These are phyloP conservation scores for Aviceda subcristata DNA, from an alignment of 2,113 vertebrate genomes.

Conservation along the genomic window DNA sequence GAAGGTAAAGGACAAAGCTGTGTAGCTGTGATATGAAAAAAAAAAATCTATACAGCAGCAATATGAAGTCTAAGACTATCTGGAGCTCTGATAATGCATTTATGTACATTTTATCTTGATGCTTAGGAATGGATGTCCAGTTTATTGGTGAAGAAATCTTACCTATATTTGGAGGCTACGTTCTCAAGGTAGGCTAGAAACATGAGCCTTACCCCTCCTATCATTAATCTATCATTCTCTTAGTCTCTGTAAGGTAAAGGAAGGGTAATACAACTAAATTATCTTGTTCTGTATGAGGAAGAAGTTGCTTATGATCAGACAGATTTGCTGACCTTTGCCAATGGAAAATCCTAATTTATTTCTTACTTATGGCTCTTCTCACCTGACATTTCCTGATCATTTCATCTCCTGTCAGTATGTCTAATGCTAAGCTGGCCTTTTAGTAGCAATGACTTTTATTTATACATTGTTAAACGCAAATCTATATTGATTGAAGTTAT, in stretches of 20 bases:
- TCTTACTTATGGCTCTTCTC: not conserved
- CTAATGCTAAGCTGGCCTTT: not conserved
- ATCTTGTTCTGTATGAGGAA: not conserved
- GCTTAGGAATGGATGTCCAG: not conserved
- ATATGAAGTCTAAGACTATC: not conserved
- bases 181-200: not conserved
- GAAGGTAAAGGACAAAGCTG: not conserved
- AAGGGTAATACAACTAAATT: not conserved
- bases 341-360: not conserved
- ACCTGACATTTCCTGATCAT: not conserved
- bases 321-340: not conserved
- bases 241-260: not conserved
- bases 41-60: not conserved
- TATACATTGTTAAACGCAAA: not conserved
- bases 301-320: not conserved
- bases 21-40: not conserved
- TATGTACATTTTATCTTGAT: not conserved
- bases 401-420: not conserved
- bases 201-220: not conserved
- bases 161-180: not conserved
- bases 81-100: fast-evolving
- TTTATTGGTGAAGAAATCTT: not conserved
- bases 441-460: not conserved
- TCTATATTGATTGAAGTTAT: not conserved
- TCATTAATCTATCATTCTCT: not conserved